Percentiles rank a stretch among this genome's conserved stretches.
phyloP scores from a whole-genome alignment of 2,113 vertebrate species.

The Tachuris rubrigastra region DNA sequence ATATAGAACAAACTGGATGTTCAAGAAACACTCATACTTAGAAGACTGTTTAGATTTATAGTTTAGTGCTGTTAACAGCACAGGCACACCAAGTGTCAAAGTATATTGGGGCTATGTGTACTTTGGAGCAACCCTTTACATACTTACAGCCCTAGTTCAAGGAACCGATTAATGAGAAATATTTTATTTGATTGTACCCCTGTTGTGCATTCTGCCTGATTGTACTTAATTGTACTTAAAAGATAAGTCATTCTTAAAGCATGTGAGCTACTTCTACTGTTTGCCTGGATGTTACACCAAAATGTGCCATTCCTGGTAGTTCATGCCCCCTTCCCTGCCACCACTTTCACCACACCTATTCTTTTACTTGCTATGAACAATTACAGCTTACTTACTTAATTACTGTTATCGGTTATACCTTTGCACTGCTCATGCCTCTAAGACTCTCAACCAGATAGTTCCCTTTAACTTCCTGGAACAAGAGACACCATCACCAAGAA shows the following conservation, averaged over 20 bases:
- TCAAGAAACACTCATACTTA: neutral
- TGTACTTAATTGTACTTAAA: neutral
- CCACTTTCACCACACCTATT: rapidly evolving
- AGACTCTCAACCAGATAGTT: neutral
- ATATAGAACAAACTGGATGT: neutral
- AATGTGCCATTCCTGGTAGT: neutral
- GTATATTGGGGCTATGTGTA: neutral
- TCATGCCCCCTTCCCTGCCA: neutral
- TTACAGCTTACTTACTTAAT: neutral
- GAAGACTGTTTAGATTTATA: neutral
- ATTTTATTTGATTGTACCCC: neutral
- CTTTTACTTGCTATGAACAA: neutral
- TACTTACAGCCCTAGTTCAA: neutral
- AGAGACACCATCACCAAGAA: neutral
- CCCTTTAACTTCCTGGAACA: neutral
- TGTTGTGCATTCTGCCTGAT: neutral
- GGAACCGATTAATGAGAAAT: neutral
- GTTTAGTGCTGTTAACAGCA: neutral
- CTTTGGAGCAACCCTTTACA: neutral
- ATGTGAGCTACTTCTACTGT: neutral
- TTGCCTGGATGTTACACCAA: neutral
- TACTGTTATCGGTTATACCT: neutral
- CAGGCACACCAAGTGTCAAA: neutral
- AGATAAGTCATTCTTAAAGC: neutral
- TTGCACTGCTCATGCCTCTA: neutral